Percentiles rank a stretch among this genome's conserved stretches.
Conservation (phyloP, 1,140 invertebrate species). For the Lethrus apterus region DNA sequence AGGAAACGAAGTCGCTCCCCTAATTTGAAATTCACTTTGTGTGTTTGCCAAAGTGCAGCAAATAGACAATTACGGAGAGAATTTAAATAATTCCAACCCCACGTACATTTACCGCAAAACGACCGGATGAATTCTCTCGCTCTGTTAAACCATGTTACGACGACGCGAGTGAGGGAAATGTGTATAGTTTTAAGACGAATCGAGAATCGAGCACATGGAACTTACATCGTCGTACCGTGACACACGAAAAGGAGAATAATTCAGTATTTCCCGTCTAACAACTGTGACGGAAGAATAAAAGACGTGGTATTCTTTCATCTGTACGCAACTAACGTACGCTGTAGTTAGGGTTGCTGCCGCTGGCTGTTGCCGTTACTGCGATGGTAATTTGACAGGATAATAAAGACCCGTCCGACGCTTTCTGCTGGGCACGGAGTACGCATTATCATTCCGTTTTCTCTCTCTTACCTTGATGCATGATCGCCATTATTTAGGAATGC, state of each 20-base stretch:
- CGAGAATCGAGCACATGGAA: slow-evolving; percentile 6
- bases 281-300: slow-evolving; percentile 14
- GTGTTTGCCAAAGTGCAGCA: slow-evolving; percentile 6
- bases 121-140: too few species aligned
- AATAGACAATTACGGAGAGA: slow-evolving; percentile 6
- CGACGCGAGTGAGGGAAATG: too few species aligned
- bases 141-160: too few species aligned
- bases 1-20: too few species aligned
- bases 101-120: too few species aligned
- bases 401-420: slow-evolving; percentile 23
- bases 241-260: slow-evolving; percentile 14
- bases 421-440: slow-evolving; percentile 22
- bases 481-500: slow-evolving; percentile 24
- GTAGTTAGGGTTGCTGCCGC: too few species aligned
- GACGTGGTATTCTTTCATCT: slow-evolving; percentile 13
- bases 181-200: too few species aligned
- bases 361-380: too few species aligned
- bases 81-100: too few species aligned
- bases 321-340: slow-evolving; percentile 10
- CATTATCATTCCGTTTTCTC: too few species aligned
- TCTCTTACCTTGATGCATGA: slow-evolving; percentile 22
- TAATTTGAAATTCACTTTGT: slow-evolving; percentile 10
- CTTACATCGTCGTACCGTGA: slow-evolving; percentile 13
- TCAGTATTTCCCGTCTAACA: slow-evolving; percentile 13
- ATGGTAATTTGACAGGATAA: slow-evolving; percentile 26